Base-by-base conservation (phyloP, 2,113 vertebrate species). In the Microtus pennsylvanicus region DNA sequence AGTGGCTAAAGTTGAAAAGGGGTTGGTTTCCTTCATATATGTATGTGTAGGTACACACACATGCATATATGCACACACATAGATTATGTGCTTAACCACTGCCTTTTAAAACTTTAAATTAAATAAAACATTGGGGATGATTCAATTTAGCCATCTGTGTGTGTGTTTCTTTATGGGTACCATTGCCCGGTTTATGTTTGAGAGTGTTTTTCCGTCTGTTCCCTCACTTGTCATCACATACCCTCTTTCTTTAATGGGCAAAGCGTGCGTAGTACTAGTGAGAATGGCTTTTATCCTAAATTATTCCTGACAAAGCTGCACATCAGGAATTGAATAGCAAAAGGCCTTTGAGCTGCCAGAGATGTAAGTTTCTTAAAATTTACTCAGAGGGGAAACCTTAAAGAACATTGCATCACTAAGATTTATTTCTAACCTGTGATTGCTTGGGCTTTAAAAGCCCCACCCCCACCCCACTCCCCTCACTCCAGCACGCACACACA, bases 121-220 rank as follows among this genome's bases (percentile, higher is more conserved):
- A 97, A 98, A 98, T 98, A 98, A 98, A 98, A 97, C 87, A 82
- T 97, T 97, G 98, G 98, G 97, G 97, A 97, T 98, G 97, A 97
- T 97, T 98, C 45, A 96, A 96, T 96, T 93, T 96, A 95, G 98
- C 87, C 96, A 96, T 95, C 76, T 93, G 83, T 96, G 97, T 92
- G 97, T 92, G 97, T 97, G 89, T 96, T 97, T 97, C 89, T 98
- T 98, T 97, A 67, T 89, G 92, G 77, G 58, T 45, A 22, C 80
- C 45, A 4, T 50, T 52, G 83, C 85, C 82, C 55, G 50, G 94
- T 35, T 50, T 13, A 47, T 89, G 91, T 93, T 94, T 86, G 92
- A 28, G 6, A 96, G 88, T 81, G 52, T 42, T 92, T 93, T 65
- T 81, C 50, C 88, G 50, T 26, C 91, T 50, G 3, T 93, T 65